These are phyloP conservation scores for Sepioteuthis lessoniana DNA, from an alignment of 2,888 invertebrate genomes.

Conservation along the genomic window DNA sequence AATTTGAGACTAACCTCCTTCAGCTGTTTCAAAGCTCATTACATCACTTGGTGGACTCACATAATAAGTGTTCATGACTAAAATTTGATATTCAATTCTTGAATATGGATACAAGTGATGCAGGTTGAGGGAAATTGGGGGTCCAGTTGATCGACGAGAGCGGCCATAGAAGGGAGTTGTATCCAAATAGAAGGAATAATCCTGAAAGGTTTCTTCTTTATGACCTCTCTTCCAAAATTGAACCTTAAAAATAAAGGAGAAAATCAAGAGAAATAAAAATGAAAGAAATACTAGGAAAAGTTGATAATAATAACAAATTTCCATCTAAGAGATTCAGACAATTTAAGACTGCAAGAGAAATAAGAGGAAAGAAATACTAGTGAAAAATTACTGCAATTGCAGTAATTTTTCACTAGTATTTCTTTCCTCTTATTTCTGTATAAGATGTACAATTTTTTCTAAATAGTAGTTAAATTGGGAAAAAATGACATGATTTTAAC, in stretches of 20 bases:
- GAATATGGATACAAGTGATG: constrained; percentile 67
- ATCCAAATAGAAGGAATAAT: constrained; percentile 52
- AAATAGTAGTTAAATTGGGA: too few species aligned
- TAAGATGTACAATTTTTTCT: too few species aligned
- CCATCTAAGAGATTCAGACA: too few species aligned
- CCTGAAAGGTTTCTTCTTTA: constrained; percentile 62
- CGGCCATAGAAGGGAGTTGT: constrained; percentile 1
- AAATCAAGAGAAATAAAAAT: too few species aligned
- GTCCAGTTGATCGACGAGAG: not conserved
- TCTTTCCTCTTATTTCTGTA: too few species aligned
- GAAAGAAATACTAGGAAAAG: too few species aligned
- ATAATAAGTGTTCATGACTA: constrained; percentile 92
- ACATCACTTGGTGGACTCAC: constrained; percentile 91
- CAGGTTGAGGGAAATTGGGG: constrained; percentile 50
- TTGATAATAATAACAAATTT: too few species aligned
- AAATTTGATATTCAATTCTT: constrained; percentile 88
- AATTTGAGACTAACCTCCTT: constrained; percentile 65
- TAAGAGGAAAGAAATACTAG: too few species aligned
- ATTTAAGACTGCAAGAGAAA: too few species aligned
- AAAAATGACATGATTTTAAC: too few species aligned
- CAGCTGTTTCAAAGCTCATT: constrained; percentile 77
- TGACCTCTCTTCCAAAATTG: constrained; percentile 92
- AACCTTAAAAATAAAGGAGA: constrained; percentile 78
- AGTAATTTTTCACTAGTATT: too few species aligned
- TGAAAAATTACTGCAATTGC: too few species aligned